Evolutionary conservation across 2,797 vertebrate genomes (phyloP).

Genomic region (Chromobotia macracanthus): DNA sequence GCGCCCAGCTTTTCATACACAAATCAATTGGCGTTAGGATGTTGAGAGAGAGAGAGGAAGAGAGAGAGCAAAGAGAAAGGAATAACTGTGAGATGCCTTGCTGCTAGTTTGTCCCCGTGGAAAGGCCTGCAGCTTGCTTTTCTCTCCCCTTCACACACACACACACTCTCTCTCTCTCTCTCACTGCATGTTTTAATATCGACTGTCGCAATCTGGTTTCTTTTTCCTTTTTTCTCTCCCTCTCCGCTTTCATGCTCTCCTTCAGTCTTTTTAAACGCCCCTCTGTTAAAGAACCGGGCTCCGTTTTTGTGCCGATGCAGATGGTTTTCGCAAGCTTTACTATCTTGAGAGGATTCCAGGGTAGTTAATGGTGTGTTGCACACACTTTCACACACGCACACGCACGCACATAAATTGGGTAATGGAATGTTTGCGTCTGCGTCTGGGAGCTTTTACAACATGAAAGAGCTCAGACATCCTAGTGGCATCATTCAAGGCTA

Average conservation of each 20-base stretch:
- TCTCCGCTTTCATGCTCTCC: conserved; percentile 53
- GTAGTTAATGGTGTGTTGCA: conserved; percentile 11
- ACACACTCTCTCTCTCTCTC: conserved; percentile 40
- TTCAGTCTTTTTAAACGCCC: conserved; percentile 53
- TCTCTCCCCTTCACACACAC: conserved; percentile 29
- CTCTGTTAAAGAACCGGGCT: conserved; percentile 71
- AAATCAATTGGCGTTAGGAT: conserved; percentile 84
- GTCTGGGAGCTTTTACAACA: conserved; percentile 34
- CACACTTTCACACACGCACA: neutral
- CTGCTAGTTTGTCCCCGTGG: conserved; percentile 86
- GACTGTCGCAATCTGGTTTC: conserved; percentile 86
- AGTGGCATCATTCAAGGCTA: conserved; percentile 13
- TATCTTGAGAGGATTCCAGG: conserved; percentile 49
- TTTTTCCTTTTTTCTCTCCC: conserved; percentile 63
- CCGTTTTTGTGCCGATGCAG: conserved; percentile 60
- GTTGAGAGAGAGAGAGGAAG: conserved; percentile 59
- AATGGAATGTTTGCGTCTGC: conserved; percentile 32
- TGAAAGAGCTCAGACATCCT: neutral
- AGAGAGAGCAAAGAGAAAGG: conserved; percentile 25
- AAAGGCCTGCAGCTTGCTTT: conserved; percentile 88
- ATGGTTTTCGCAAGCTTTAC: conserved; percentile 43
- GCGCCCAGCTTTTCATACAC: conserved; percentile 99
- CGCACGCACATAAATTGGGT: conserved; percentile 12
- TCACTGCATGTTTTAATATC: conserved; percentile 90
- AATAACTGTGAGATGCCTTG: conserved; percentile 47